A percentile compares a stretch with the other conserved stretches of the same genome.
These are phyloP conservation scores for Xanthorhoe designata DNA, from an alignment of 2,888 invertebrate species.

Conservation along the genomic window DNA sequence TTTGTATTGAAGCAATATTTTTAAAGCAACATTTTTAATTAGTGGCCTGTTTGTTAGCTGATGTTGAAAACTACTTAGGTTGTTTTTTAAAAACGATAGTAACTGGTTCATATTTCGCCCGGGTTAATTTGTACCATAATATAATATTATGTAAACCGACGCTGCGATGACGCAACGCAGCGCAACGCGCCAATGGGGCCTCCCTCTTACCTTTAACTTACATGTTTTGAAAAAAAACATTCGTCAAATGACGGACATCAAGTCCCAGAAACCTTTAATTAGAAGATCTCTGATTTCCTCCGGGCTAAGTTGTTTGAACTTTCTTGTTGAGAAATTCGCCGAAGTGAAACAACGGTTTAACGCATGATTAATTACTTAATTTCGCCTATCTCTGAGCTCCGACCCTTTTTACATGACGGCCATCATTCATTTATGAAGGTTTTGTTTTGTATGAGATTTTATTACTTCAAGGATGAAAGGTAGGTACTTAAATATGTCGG, in stretches of 20 bases:
- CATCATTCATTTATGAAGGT: constrained; percentile 30
- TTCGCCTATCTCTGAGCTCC: constrained; percentile 26
- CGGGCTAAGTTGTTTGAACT: constrained; percentile 19
- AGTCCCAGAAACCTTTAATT: not conserved
- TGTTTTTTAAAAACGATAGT: no score
- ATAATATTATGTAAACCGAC: no score
- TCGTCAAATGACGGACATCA: not conserved
- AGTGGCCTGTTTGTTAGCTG: no score
- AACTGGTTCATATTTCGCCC: no score
- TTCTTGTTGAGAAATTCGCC: constrained; percentile 27
- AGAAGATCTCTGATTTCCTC: constrained; percentile 25
- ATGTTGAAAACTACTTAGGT: no score
- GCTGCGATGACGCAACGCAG: no score
- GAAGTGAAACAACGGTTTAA: constrained; percentile 28
- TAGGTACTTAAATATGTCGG: not conserved
- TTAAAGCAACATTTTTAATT: no score
- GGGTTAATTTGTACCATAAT: no score
- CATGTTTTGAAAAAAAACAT: not conserved
- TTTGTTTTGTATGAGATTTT: constrained; percentile 20
- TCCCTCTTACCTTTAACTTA: no score
- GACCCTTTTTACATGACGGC: constrained; percentile 30
- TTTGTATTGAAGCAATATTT: no score
- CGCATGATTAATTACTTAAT: constrained; percentile 34
- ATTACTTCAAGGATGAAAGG: constrained; percentile 1
- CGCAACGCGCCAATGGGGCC: no score